phyloP scores from a whole-genome alignment of 2,797 vertebrate species.

The Hemitrygon akajei region DNA sequence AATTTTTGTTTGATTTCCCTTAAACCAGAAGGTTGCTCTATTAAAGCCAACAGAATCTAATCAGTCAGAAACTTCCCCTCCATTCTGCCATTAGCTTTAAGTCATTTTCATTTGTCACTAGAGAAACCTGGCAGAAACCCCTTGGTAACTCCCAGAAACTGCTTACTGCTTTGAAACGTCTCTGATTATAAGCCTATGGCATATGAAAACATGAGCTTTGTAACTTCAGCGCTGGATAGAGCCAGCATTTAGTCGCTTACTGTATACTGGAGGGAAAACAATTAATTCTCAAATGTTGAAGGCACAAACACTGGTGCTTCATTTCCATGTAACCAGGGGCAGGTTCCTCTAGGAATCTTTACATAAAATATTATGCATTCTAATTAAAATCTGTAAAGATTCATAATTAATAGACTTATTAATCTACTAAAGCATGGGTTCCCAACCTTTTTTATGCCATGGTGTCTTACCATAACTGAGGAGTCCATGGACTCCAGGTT shows the following conservation, averaged over 20 bases:
- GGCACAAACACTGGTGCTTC: neutral
- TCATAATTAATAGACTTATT: neutral
- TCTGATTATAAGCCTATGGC: neutral
- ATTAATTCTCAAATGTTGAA: conserved; percentile 3
- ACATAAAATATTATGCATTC: neutral
- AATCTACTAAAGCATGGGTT: neutral
- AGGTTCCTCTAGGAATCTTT: neutral
- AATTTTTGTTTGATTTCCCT: conserved; percentile 19
- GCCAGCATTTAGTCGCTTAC: neutral
- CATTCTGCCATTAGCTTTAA: neutral
- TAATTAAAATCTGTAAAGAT: neutral
- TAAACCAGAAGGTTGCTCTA: neutral
- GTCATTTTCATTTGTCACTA: neutral
- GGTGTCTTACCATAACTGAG: too few species aligned
- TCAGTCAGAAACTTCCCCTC: neutral
- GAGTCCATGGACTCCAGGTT: too few species aligned
- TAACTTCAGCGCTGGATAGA: neutral
- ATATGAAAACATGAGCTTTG: neutral
- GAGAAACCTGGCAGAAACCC: neutral
- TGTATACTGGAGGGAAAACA: neutral
- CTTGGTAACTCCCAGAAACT: neutral
- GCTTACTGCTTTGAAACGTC: neutral
- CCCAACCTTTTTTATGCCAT: too few species aligned
- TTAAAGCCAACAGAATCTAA: neutral
- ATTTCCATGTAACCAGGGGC: neutral